A percentile compares a stretch with the other conserved stretches of the same genome.
Conservation (phyloP, 2,797 vertebrate species). For the Typhlichthys eigenmanni region DNA sequence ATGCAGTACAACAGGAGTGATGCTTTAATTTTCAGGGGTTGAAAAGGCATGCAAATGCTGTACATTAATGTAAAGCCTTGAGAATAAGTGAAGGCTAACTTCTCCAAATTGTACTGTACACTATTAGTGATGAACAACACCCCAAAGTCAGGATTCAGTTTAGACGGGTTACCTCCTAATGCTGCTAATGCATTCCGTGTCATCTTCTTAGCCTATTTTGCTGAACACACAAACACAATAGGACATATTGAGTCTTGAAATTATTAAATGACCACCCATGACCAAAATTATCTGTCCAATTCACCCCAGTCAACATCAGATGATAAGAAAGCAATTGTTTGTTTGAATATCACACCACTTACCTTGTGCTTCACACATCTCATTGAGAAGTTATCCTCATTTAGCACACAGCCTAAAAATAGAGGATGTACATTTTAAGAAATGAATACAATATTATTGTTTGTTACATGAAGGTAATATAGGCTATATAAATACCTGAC, state of each 20-base stretch:
- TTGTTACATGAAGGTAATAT: not conserved
- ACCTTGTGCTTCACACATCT: conserved; percentile 80
- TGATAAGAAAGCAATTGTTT: too few species aligned
- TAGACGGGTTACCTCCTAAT: not conserved
- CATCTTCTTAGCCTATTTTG: not conserved
- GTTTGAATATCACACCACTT: not conserved
- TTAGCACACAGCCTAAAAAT: conserved; percentile 68
- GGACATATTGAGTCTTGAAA: not conserved
- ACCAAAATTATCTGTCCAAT: not conserved
- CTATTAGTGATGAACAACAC: too few species aligned
- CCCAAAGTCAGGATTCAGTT: too few species aligned
- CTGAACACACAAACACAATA: not conserved
- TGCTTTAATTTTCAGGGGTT: too few species aligned
- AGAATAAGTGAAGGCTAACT: too few species aligned
- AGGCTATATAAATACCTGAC: conserved; percentile 59
- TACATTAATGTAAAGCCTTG: too few species aligned
- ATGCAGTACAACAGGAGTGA: not conserved
- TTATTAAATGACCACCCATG: not conserved
- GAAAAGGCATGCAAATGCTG: too few species aligned
- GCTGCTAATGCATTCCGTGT: too few species aligned
- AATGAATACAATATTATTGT: not conserved
- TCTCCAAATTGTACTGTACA: too few species aligned
- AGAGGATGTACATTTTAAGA: conserved; percentile 4
- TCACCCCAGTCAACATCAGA: not conserved
- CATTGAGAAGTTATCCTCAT: conserved; percentile 80